These are phyloP conservation scores for Metopolophium dirhodum DNA, from an alignment of 1,140 invertebrate genomes.

Conservation along the genomic window DNA sequence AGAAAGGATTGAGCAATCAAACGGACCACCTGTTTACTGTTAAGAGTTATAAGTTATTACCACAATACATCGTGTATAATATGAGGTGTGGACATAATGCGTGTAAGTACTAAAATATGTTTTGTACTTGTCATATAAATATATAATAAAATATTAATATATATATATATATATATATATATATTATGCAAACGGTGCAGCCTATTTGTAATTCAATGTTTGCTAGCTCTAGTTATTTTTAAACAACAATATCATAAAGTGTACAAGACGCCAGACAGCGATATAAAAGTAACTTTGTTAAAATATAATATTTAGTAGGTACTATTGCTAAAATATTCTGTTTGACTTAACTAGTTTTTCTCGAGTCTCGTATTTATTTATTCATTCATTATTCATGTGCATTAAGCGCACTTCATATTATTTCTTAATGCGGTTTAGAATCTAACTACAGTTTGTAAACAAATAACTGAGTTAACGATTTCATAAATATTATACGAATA, in stretches of 20 bases:
- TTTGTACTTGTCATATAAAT: background rate
- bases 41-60: background rate
- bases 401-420: background rate
- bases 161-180: no score
- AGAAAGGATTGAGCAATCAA: background rate
- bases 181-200: background rate
- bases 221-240: background rate
- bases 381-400: background rate
- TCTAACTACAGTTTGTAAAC: background rate
- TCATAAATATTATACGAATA: background rate
- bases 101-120: background rate
- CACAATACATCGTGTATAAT: background rate
- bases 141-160: background rate
- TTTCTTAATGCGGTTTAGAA: background rate
- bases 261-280: background rate
- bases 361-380: background rate
- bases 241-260: background rate
- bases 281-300: background rate
- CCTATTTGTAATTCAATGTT: background rate
- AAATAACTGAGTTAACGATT: background rate
- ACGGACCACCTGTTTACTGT: background rate
- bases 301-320: background rate
- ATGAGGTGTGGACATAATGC: background rate
- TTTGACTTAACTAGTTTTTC: constrained; percentile 12
- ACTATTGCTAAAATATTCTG: background rate